Base-by-base conservation (phyloP, 2,888 invertebrate species). In the Melieria crassipennis region DNA sequence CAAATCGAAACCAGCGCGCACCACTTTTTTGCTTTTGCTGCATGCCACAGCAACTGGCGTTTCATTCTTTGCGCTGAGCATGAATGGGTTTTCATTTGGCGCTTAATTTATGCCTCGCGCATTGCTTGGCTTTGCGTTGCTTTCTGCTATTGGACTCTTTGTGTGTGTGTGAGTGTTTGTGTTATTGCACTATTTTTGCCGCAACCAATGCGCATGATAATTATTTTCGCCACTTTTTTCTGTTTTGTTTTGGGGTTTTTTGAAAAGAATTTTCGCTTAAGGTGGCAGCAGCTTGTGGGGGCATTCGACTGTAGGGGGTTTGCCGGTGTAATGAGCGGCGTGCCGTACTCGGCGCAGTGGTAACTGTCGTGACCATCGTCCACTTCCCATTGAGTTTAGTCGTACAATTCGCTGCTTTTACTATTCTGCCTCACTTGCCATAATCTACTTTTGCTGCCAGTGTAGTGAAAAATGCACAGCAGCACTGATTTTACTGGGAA, bases 81-180 rank as follows among this genome's bases (percentile, higher is more conserved):
- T 76, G 76, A 76, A 76, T 76, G 76, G 71, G 76, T 75, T 70
- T 69, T 74, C 73, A 72, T 75, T 75, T 75, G 74, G 73, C 74
- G 76, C 74, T 76, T 69, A 69, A 69, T 69, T 63, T 69, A 56
- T 69, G 55, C 61, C 13, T 57, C 50, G 10, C 57, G 30, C 30
- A 30, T 30, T 30, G 30, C 30, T 30, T 30, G 3, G 2, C 30
- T 30, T 30, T 30, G 30, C 30, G 30, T 30, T 30, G 30, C 30
- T 30, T 30, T 30, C 30, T 30, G 30, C 30, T 30, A 30, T 30
- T 30, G 30, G 30, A 30, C 30, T 30, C 30, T 30, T 1, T 30
- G 3, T 30, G 30, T 30, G 3, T 30, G 30, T 30, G 30, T 30
- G 30, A 1, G 30, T 30, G 30, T 67, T 67, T 67, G 60, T 67